Evolutionary conservation across 2,888 invertebrate species (phyloP), one percentile per base, ranked within the genome.

Genomic region (Tenthredo notha): DNA sequence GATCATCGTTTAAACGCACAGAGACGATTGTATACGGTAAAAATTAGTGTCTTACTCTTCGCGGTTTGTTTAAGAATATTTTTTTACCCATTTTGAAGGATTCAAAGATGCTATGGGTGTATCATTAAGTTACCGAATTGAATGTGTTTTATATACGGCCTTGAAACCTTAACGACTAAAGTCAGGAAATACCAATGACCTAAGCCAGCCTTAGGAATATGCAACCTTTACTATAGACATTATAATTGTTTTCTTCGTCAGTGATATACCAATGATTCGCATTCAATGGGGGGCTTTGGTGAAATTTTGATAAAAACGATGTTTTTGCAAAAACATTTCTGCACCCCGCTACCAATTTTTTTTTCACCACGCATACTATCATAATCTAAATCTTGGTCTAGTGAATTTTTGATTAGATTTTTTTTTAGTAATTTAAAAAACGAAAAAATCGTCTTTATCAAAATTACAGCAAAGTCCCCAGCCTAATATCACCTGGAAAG

Each of bases 171-270:
- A 75, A 75, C 10, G 77, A 54, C 54, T 7, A 9, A 33, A 77
- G 47, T 54, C 15, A 29, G 54, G 25, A 77, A 25, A 77, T 50
- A 77, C 15, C 25, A 77, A 50, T n/a, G 72, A 74, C 72, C 40
- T 43, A 43, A 25, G 33, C n/a, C 18, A 77, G 54, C 43, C 47
- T 25, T 15, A n/a, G 21, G n/a, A 75, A 75, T 75, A 75, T 43
- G 15, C 72, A 9, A 9, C 15, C 18, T 50, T 33, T n/a, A 54
- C 29, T 18, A 54, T n/a, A 50, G 25, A 15, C 25, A 29, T 50
- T 29, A 50, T 12, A 18, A 54, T 21, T 72, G 6, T n/a, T 43
- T 21, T 40, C n/a, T n/a, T 29, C 72, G 10, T 72, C n/a, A 21
- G n/a, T 10, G 43, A 5, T 40, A 40, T 43, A n/a, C 18, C 10